phyloP scores from a whole-genome alignment of 1,140 invertebrate species.

The Macrosteles quadrilineatus region DNA sequence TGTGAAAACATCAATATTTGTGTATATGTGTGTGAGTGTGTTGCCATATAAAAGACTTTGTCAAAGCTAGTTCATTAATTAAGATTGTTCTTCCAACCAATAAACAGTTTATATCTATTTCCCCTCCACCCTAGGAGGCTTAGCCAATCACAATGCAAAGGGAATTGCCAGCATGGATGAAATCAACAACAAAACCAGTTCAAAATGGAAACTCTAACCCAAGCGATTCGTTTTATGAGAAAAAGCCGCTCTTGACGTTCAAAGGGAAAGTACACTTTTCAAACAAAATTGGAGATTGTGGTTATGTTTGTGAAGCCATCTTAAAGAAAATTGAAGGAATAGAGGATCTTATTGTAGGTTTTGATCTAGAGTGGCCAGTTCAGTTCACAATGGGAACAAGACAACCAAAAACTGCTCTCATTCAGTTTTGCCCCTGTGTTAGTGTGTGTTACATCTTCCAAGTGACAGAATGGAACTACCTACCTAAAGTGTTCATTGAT shows the following conservation, averaged over 20 bases:
- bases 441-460: constrained; percentile 57
- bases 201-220: too few species aligned
- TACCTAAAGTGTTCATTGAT: constrained; percentile 60
- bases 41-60: too few species aligned
- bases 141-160: too few species aligned
- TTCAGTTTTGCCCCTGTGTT: constrained; percentile 58
- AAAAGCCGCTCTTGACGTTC: not conserved
- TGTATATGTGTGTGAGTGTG: too few species aligned
- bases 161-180: too few species aligned
- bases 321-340: not conserved
- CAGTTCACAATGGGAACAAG: constrained; percentile 62
- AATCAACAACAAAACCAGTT: too few species aligned
- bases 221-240: too few species aligned
- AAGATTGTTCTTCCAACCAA: too few species aligned
- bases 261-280: not conserved
- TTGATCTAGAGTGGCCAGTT: constrained; percentile 67
- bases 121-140: too few species aligned
- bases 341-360: constrained; percentile 50
- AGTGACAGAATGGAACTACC: constrained; percentile 51
- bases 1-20: too few species aligned
- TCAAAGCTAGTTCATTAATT: too few species aligned
- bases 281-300: not conserved
- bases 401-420: constrained; percentile 52
- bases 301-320: not conserved
- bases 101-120: too few species aligned